phyloP scores from a whole-genome alignment of 2,888 invertebrate species.

The Endomychus coccineus region DNA sequence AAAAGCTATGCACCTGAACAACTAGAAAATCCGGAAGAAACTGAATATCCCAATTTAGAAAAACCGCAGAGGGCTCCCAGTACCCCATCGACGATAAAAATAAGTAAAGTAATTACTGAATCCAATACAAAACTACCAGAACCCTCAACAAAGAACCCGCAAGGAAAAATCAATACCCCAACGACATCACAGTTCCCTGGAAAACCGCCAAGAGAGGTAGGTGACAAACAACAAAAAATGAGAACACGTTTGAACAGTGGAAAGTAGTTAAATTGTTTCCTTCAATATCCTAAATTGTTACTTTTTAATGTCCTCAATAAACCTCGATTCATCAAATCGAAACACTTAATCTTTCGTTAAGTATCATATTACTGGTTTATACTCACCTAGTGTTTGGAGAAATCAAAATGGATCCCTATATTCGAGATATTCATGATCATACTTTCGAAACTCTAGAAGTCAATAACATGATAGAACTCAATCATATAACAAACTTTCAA shows the following conservation, averaged over 20 bases:
- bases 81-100: too few relatives aligned
- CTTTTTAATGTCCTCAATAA: conserved; percentile 3
- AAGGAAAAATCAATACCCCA: too few relatives aligned
- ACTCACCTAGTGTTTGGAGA: conserved; percentile 1
- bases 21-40: too few relatives aligned
- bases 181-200: conserved; percentile 2
- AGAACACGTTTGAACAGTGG: conserved; percentile 4
- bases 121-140: too few relatives aligned
- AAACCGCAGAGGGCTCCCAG: too few relatives aligned
- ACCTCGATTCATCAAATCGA: conserved; percentile 1
- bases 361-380: conserved; percentile 1
- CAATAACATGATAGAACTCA: conserved; percentile 3
- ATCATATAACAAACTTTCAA: conserved; percentile 1
- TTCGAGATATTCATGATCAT: conserved; percentile 4
- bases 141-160: too few relatives aligned
- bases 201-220: conserved; percentile 3
- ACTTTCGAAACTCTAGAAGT: conserved; percentile 4
- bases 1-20: too few relatives aligned
- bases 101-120: too few relatives aligned
- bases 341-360: neutral
- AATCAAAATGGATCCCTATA: conserved; percentile 4
- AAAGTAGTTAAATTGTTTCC: conserved; percentile 4
- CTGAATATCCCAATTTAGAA: too few relatives aligned
- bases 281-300: too few relatives aligned
- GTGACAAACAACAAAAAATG: conserved; percentile 2